phyloP scores from a whole-genome alignment of 2,888 invertebrate genomes.

The Sthenelais limicola region DNA sequence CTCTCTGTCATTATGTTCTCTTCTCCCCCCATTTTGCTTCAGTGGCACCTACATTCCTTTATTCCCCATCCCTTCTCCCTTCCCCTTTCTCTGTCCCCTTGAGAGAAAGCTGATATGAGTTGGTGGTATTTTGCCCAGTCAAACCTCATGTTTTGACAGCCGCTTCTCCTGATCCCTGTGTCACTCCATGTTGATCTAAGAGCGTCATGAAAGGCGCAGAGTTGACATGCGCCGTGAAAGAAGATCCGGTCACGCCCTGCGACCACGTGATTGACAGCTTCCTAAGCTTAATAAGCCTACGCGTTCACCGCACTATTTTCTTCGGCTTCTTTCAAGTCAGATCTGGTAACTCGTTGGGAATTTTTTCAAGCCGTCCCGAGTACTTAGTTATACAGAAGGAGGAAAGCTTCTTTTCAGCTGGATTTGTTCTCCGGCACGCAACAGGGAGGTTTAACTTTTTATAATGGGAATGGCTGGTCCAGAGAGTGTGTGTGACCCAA shows the following conservation, averaged over 20 bases:
- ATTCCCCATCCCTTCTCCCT: too few species aligned
- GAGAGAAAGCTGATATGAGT: too few species aligned
- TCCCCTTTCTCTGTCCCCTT: too few species aligned
- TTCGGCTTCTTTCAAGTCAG: constrained; percentile 20
- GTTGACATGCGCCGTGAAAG: constrained; percentile 31
- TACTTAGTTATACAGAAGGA: not conserved
- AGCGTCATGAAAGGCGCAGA: not conserved
- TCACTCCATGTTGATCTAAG: constrained; percentile 15
- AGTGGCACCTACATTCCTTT: too few species aligned
- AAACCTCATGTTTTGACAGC: constrained; percentile 18
- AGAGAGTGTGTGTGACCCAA: too few species aligned
- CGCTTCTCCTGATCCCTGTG: constrained; percentile 21
- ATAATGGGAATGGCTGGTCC: too few species aligned
- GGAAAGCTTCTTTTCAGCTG: constrained; percentile 21
- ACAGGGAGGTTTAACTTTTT: too few species aligned
- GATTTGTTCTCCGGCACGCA: constrained; percentile 15
- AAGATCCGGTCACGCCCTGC: not conserved
- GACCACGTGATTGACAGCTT: constrained; percentile 9
- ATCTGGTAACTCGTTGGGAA: not conserved
- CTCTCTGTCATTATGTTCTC: too few species aligned
- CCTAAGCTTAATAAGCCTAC: constrained; percentile 21
- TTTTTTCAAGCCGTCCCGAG: not conserved
- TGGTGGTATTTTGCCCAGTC: constrained; percentile 8
- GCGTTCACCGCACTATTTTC: not conserved
- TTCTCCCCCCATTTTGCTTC: too few species aligned